These are phyloP conservation scores for Oreochromis tanganicae DNA, from an alignment of 2,113 vertebrate genomes.

Conservation along the genomic window DNA sequence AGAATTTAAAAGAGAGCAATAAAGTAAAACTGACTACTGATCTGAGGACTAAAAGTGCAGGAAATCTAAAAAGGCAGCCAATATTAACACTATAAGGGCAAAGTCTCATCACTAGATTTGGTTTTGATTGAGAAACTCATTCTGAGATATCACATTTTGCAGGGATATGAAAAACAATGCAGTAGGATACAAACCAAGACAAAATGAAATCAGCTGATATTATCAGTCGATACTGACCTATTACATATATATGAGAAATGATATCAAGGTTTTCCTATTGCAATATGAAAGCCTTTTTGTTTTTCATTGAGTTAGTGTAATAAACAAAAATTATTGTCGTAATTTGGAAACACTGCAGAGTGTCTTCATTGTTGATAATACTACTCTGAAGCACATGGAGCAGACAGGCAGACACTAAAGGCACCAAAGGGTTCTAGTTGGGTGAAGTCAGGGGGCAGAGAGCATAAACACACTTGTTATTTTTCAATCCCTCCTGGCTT, in stretches of 20 bases:
- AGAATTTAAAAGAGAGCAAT: neutral
- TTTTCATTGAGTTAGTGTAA: neutral
- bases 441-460: neutral
- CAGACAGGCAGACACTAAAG: neutral
- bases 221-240: neutral
- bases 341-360: neutral
- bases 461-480: constrained; percentile 2
- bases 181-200: neutral
- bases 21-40: neutral
- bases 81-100: neutral
- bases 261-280: neutral
- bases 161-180: neutral
- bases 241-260: neutral
- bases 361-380: neutral
- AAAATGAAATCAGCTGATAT: neutral
- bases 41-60: neutral
- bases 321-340: neutral
- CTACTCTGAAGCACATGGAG: neutral
- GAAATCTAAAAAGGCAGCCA: neutral
- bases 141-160: neutral
- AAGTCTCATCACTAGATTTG: neutral
- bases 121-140: neutral
- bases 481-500: neutral
- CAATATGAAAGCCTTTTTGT: neutral
- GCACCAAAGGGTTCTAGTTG: neutral